Evolutionary conservation across 2,113 vertebrate species (phyloP), one percentile per base, ranked within the genome.

Genomic region (Osmerus eperlanus): DNA sequence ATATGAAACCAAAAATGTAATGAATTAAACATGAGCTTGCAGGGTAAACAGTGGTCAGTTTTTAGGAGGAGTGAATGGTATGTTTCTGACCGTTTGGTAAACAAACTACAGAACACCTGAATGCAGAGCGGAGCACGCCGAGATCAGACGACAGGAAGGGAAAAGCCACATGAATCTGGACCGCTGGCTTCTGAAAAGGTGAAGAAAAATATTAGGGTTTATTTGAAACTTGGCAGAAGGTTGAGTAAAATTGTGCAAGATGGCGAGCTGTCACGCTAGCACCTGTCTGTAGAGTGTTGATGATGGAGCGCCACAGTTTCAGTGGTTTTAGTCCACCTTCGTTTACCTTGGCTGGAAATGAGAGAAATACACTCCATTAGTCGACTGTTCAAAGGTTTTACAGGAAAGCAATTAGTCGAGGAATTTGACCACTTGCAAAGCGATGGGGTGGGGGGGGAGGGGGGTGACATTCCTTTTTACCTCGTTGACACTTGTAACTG

Each of bases 391-490:
- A 95, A 94, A 88, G 83, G 82, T 89, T 94, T 94, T 93, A 92
- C 95, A 95, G 96, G 96, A 98, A 97, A 93, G 93, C 93, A 94
- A 96, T 97, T 95, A 94, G 90, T 85, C 77, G 74, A 93, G 94
- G 94, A 96, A 97, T 96, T 94, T 72, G 66, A 80, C 88, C 78
- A 81, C 90, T 89, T 92, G 94, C 93, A 90, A 94, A 92, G 83
- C 86, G 70, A 79, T 86, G 85, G 92, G 90, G 92, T 93, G 36
- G 7, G 8, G 6, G 5, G 6, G 36, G 90, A 92, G 93, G 94
- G 89, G 92, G 91, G 88, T 94, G 91, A 93, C 87, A 2, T 93
- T 93, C 91, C 90, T 93, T 75, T 91, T 89, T 89, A 93, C 85
- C 84, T 87, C 89, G 87, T 89, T 80, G 84, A 85, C 88, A 85